A percentile compares a stretch with the other conserved stretches of the same genome.
Evolutionary conservation across 2,113 vertebrate species (phyloP).

Genomic region (Silurus asotus): DNA sequence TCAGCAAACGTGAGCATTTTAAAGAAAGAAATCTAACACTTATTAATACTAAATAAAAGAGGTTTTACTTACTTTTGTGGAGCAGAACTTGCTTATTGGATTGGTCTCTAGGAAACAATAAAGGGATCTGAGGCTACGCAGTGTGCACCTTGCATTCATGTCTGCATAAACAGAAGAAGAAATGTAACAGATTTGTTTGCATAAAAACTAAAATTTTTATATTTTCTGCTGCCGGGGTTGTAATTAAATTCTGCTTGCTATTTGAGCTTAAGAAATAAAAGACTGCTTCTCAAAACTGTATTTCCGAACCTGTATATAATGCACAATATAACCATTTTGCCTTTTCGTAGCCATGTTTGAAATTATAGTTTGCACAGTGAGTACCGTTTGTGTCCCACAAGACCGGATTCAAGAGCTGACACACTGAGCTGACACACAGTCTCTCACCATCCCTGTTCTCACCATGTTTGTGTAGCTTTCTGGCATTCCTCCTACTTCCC

Average conservation of each 20-base stretch:
- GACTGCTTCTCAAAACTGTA: not conserved
- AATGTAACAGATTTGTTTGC: not conserved
- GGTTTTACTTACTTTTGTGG: constrained; percentile 62
- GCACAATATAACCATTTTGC: not conserved
- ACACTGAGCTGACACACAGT: not conserved
- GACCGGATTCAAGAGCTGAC: not conserved
- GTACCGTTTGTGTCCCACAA: not conserved
- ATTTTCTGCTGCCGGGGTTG: not conserved
- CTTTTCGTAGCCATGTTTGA: not conserved
- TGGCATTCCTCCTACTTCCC: not conserved
- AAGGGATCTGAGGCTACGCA: constrained; percentile 40
- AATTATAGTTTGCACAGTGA: not conserved
- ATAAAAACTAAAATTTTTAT: not conserved
- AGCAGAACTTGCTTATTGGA: constrained; percentile 51
- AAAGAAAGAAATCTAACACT: not conserved
- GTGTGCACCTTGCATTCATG: constrained; percentile 59
- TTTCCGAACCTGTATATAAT: not conserved
- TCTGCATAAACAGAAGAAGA: constrained; percentile 47
- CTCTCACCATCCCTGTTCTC: not conserved
- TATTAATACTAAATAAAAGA: not conserved
- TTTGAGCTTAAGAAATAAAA: not conserved
- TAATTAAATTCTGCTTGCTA: not conserved
- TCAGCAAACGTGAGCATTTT: constrained; percentile 21
- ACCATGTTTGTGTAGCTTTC: not conserved
- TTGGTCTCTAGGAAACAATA: constrained; percentile 19